Percentiles rank a stretch among this genome's conserved stretches.
These are phyloP conservation scores for Lagopus leucura DNA, from an alignment of 2,113 vertebrate species.

Conservation along the genomic window DNA sequence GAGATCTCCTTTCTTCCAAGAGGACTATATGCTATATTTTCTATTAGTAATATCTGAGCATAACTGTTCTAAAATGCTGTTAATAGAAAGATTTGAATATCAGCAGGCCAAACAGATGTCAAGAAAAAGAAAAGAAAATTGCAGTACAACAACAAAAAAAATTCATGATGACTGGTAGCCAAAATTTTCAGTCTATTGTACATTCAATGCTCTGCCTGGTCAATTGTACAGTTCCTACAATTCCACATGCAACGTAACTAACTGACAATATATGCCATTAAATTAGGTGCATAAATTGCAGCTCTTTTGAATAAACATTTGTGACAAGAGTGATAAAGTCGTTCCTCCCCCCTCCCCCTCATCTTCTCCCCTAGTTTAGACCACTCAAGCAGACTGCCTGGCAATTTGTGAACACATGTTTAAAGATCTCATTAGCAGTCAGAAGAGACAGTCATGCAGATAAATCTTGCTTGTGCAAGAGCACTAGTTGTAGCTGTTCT, in stretches of 20 bases:
- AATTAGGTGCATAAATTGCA: conserved; percentile 9
- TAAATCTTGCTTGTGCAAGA: conserved; percentile 24
- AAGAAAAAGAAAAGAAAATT: neutral
- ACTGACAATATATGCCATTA: neutral
- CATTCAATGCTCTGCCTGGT: neutral
- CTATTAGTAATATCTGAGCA: neutral
- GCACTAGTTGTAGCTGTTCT: conserved; percentile 2
- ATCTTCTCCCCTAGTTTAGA: neutral
- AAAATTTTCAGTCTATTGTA: neutral
- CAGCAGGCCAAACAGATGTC: neutral
- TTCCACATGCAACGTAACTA: neutral
- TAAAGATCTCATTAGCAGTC: conserved; percentile 60
- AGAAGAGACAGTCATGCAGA: conserved; percentile 31
- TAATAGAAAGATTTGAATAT: neutral
- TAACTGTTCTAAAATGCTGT: neutral
- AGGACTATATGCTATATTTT: neutral
- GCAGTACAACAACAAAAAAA: neutral
- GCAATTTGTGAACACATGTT: conserved; percentile 52
- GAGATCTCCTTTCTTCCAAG: neutral
- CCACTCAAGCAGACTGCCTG: conserved; percentile 37
- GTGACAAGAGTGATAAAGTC: neutral
- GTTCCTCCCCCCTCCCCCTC: neutral
- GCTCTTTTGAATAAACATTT: neutral
- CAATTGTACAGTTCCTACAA: neutral
- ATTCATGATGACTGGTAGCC: neutral